Evolutionary conservation across 92 coral and sea anemone species (phyloP).

Genomic region (Porites lobata): DNA sequence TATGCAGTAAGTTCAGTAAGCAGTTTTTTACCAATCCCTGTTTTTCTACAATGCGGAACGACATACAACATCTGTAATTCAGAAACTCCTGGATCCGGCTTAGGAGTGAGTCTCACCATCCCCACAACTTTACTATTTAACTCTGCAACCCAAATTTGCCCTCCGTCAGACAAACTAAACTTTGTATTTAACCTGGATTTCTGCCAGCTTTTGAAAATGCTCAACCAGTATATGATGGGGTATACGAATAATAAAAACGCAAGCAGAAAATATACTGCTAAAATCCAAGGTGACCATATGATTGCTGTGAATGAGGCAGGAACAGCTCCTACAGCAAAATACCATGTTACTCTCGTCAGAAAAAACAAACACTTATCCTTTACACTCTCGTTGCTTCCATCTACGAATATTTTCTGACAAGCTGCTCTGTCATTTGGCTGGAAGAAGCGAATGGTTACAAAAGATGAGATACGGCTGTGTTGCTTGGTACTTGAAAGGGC

Average conservation of each 20-base stretch:
- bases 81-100: slow-evolving; percentile 53
- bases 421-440: slow-evolving; percentile 48
- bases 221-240: slow-evolving; percentile 47
- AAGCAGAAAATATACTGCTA: slow-evolving; percentile 42
- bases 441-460: slow-evolving; percentile 63
- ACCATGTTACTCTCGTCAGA: slow-evolving; percentile 45
- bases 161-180: slow-evolving; percentile 35
- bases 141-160: slow-evolving; percentile 77
- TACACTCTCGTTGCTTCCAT: slow-evolving; percentile 56
- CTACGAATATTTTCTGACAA: slow-evolving; percentile 74
- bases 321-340: slow-evolving; percentile 33
- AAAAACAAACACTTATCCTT: slow-evolving; percentile 36
- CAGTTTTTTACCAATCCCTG: slow-evolving; percentile 71
- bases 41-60: slow-evolving; percentile 34
- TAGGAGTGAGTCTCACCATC: slow-evolving; percentile 66
- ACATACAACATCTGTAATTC: slow-evolving; percentile 78
- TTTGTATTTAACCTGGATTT: slow-evolving; percentile 61
- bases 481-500: not conserved
- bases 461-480: not conserved
- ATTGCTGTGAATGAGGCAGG: slow-evolving; percentile 53
- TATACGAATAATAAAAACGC: slow-evolving; percentile 55
- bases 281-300: slow-evolving; percentile 70
- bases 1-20: slow-evolving; percentile 36
- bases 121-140: slow-evolving; percentile 64
- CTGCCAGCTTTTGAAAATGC: slow-evolving; percentile 31